These are phyloP conservation scores for Yponomeuta plumbellus DNA, from an alignment of 2,888 invertebrate genomes.

Conservation along the genomic window DNA sequence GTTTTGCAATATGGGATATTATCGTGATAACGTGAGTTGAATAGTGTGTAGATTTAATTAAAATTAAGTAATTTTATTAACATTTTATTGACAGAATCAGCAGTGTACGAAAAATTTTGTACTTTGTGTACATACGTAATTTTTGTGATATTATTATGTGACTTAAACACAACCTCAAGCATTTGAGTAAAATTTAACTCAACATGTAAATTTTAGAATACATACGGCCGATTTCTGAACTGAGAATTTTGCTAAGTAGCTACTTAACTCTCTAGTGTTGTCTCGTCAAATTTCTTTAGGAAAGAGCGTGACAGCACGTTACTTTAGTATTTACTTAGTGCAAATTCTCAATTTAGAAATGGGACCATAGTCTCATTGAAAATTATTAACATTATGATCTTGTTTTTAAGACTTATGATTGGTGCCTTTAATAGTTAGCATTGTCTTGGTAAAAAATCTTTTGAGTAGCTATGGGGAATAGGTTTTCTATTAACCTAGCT, in stretches of 20 bases:
- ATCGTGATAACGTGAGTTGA: neutral
- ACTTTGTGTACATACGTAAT: neutral
- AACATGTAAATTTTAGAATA: neutral
- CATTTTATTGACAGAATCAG: slow-evolving; percentile 7
- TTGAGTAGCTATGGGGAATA: neutral
- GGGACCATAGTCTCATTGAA: slow-evolving; percentile 3
- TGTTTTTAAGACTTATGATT: neutral
- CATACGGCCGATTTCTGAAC: too few species aligned
- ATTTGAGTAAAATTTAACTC: too few species aligned
- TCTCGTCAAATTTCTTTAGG: too few species aligned
- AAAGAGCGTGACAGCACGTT: too few species aligned
- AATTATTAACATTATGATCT: slow-evolving; percentile 1
- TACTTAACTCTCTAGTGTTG: too few species aligned
- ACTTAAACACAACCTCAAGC: too few species aligned
- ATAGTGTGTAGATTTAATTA: neutral
- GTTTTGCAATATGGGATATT: slow-evolving; percentile 1
- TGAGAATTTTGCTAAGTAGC: too few species aligned
- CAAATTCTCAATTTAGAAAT: too few species aligned
- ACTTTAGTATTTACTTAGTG: too few species aligned
- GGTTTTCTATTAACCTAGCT: neutral
- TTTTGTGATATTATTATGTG: neutral
- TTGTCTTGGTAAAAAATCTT: neutral
- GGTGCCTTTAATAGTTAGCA: slow-evolving; percentile 4
- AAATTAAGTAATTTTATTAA: neutral
- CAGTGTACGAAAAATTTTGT: slow-evolving; percentile 3